A percentile compares a stretch with the other conserved stretches of the same genome.
These are phyloP conservation scores for Aplidium turbinatum DNA, from an alignment of 23 tunicate genomes.

Conservation along the genomic window DNA sequence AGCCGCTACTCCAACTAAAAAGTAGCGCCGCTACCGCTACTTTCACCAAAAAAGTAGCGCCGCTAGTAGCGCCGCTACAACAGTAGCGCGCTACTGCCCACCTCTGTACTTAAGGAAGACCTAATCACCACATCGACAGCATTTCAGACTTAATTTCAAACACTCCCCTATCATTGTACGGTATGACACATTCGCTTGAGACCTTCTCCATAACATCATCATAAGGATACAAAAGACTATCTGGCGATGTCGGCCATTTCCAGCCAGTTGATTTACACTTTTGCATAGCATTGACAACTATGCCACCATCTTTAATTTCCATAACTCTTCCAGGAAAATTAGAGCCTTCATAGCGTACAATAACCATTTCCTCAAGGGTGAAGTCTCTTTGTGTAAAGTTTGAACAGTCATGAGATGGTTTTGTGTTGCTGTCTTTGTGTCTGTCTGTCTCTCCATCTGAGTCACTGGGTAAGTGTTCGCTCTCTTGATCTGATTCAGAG, in stretches of 20 bases:
- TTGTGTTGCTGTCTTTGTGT: too few species aligned
- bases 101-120: too few species aligned
- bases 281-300: slow-evolving; percentile 12
- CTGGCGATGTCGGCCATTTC: slow-evolving; percentile 8
- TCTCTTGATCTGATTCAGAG: not conserved
- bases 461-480: not conserved
- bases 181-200: slow-evolving; percentile 3
- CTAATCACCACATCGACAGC: slow-evolving; percentile 7
- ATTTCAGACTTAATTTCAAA: not conserved
- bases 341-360: not conserved
- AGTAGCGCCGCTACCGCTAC: too few species aligned
- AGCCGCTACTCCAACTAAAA: too few species aligned
- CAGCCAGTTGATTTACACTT: slow-evolving; percentile 2
- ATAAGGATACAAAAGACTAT: slow-evolving; percentile 8
- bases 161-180: slow-evolving; percentile 7
- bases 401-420: too few species aligned
- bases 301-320: not conserved
- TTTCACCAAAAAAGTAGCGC: too few species aligned
- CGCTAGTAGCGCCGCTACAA: too few species aligned
- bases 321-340: slow-evolving; percentile 2
- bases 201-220: slow-evolving; percentile 6
- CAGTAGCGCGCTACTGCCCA: too few species aligned
- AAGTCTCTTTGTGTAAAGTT: too few species aligned
- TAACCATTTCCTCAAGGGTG: not conserved
- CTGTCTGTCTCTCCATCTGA: not conserved